Percentiles rank a stretch among this genome's conserved stretches.
Evolutionary conservation across 2,888 invertebrate genomes (phyloP).

Genomic region (Crematogaster levior): DNA sequence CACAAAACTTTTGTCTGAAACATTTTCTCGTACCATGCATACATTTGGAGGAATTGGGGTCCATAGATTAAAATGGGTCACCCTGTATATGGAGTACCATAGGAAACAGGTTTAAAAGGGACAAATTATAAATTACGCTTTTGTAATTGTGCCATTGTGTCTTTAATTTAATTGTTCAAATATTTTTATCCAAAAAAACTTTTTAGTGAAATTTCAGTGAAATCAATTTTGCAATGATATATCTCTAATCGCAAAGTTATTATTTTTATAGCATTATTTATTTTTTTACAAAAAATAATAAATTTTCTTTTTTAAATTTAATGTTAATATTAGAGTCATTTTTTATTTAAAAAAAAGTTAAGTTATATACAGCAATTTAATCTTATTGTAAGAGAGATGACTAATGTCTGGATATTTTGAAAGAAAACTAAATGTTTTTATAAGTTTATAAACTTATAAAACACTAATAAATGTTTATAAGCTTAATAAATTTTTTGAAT

Average conservation of each 20-base stretch:
- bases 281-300: neutral
- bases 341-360: neutral
- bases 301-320: neutral
- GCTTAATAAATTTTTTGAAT: neutral
- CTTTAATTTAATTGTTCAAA: neutral
- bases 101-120: neutral
- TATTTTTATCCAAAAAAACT: neutral
- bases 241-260: neutral
- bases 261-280: neutral
- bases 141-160: slow-evolving; percentile 1
- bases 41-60: too few species aligned
- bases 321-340: neutral
- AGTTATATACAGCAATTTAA: neutral
- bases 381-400: neutral
- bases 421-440: slow-evolving; percentile 1
- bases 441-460: too few species aligned
- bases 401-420: neutral
- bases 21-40: too few species aligned
- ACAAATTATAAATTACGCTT: neutral
- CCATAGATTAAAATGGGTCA: too few species aligned
- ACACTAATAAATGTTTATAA: too few species aligned
- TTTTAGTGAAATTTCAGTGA: neutral
- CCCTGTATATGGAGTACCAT: too few species aligned
- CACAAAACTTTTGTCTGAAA: too few species aligned
- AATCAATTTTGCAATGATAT: neutral